phyloP scores from a whole-genome alignment of 2,113 vertebrate genomes.

The Rutilus rutilus region DNA sequence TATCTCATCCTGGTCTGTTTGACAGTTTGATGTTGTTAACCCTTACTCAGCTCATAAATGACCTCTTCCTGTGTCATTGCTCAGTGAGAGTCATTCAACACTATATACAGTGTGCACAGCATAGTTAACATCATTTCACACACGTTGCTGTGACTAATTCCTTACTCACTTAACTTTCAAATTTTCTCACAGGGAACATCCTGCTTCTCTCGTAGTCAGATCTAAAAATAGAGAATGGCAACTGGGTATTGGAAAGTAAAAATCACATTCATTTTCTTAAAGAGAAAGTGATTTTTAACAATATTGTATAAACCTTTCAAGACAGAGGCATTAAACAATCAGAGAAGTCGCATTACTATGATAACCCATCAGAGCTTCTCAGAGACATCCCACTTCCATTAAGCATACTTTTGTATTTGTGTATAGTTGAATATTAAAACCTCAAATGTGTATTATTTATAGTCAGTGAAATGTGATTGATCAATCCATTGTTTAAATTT shows the following conservation, averaged over 20 bases:
- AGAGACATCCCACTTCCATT: background rate
- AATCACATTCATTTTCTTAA: background rate
- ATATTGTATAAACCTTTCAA: background rate
- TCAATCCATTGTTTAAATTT: background rate
- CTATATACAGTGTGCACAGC: background rate
- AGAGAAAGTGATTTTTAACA: background rate
- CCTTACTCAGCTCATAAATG: slow-evolving; percentile 26
- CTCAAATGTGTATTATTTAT: background rate
- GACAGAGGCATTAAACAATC: background rate
- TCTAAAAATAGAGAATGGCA: background rate
- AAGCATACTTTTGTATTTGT: background rate
- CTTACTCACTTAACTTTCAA: slow-evolving; percentile 40
- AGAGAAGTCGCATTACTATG: background rate
- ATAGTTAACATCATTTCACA: background rate
- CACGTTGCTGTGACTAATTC: slow-evolving; percentile 49
- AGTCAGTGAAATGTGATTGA: background rate
- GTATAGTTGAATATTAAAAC: background rate
- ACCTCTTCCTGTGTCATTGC: slow-evolving; percentile 34
- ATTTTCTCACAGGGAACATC: slow-evolving; percentile 57
- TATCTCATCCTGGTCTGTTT: slow-evolving; percentile 26
- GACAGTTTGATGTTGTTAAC: slow-evolving; percentile 30
- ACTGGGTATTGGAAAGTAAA: background rate
- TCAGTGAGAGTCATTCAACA: background rate
- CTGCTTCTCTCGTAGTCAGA: slow-evolving; percentile 34
- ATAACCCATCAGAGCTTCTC: background rate